Conservation (phyloP, 2,888 invertebrate genomes). For the Anthophora plumipes region DNA sequence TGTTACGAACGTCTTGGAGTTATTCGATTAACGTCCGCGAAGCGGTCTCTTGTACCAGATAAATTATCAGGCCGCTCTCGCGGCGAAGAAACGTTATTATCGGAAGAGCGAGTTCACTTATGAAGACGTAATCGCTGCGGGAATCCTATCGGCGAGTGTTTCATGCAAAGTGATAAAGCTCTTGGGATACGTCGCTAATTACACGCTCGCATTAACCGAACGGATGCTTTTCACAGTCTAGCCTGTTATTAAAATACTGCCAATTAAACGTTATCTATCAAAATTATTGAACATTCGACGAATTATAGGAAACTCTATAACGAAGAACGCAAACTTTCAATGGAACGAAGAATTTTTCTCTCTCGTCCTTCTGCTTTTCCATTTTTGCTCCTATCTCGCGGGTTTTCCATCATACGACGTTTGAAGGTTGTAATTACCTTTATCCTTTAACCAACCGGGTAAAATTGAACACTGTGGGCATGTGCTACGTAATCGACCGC, state of each 20-base stretch:
- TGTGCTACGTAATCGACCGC: no score
- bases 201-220: constrained; percentile 40
- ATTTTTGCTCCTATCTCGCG: constrained; percentile 7
- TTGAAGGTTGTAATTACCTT: constrained; percentile 36
- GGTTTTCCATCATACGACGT: constrained; percentile 1
- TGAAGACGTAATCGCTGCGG: constrained; percentile 54
- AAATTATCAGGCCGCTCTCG: constrained; percentile 30
- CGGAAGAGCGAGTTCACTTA: constrained; percentile 37
- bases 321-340: constrained; percentile 18
- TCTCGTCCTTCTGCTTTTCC: neutral
- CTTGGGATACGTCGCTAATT: constrained; percentile 52
- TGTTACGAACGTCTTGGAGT: constrained; percentile 36
- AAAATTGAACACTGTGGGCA: constrained; percentile 29
- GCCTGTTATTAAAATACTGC: constrained; percentile 25
- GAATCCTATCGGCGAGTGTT: constrained; percentile 18
- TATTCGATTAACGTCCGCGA: constrained; percentile 46
- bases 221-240: constrained; percentile 22
- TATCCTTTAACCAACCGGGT: constrained; percentile 21
- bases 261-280: constrained; percentile 53
- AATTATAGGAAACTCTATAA: neutral
- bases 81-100: constrained; percentile 37
- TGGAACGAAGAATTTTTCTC: neutral
- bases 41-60: constrained; percentile 24
- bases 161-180: constrained; percentile 55
- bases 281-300: neutral